These are phyloP conservation scores for Ceraclea dissimilis DNA, from an alignment of 2,888 invertebrate species.

Conservation along the genomic window DNA sequence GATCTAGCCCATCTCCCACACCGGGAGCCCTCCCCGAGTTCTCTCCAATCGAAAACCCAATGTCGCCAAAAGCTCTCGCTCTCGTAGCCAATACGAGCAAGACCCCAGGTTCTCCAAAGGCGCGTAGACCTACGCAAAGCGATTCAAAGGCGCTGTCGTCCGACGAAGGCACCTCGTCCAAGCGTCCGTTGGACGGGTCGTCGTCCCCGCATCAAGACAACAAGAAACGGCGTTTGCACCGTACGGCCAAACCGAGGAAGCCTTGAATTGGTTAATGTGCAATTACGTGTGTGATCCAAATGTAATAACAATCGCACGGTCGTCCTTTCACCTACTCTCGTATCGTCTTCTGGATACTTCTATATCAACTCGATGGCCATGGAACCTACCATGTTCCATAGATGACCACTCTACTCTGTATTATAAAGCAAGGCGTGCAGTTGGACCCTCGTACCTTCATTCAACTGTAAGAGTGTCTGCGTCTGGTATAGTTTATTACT, in stretches of 20 bases:
- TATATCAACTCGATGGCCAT: background rate
- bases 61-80: conserved; percentile 29
- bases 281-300: background rate
- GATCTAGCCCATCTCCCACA: conserved; percentile 19
- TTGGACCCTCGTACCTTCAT: no score
- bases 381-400: background rate
- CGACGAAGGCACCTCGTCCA: conserved; percentile 21
- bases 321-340: background rate
- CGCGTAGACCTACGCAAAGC: conserved; percentile 37
- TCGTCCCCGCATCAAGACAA: conserved; percentile 37
- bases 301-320: background rate
- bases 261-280: conserved; percentile 16
- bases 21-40: conserved; percentile 25
- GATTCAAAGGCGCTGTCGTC: conserved; percentile 15
- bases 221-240: conserved; percentile 41
- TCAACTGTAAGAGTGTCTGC: no score
- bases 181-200: conserved; percentile 28
- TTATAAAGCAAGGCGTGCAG: no score
- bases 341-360: conserved; percentile 6
- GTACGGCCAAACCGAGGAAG: conserved; percentile 40
- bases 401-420: no score
- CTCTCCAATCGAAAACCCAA: conserved; percentile 14
- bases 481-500: no score
- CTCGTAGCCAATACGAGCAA: conserved; percentile 27
- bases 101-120: conserved; percentile 31